Evolutionary conservation across 37 sponge, comb jelly and placozoan genomes (phyloP), one percentile per base, ranked within the genome.

Genomic region (Halichondria panicea): DNA sequence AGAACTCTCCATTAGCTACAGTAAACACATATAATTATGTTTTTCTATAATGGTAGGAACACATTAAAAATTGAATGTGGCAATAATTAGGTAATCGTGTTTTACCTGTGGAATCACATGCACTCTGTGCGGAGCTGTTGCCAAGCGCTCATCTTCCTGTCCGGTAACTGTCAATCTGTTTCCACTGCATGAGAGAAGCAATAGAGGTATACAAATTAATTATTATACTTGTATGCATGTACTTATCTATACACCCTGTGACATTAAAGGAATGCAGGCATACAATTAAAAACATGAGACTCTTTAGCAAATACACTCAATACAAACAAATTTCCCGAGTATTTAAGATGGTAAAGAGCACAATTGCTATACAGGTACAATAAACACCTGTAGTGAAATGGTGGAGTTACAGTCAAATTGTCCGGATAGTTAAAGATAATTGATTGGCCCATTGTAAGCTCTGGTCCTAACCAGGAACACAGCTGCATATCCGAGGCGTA

Each of bases 401-500:
- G 87, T n/a, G 80, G n/a, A 76, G 22, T 22, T 39, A 0, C 64
- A 11, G 22, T 22, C 48, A 3, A 85, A 31, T 41, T 71, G 64
- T 4, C 37, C 15, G 19, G 86, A 72, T 3, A 75, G 57, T 28
- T 70, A 70, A 30, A 75, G 74, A 40, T 83, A 84, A 45, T 85
- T 83, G 37, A 84, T 84, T 27, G 30, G 34, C 39, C 36, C 52
- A 57, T 35, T 68, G 46, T 25, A 27, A 8, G 24, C 67, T 66
- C 22, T 68, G 3, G 57, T 60, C 79, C 78, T 3, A 86, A 55
- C 91, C 91, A 91, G 21, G 55, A 44, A 59, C 91, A 91, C 9
- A 77, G 75, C 52, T 74, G 91, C 72, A 91, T 75, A 57, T 91
- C 91, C 4, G 86, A 80, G 24, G 91, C 91, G 72, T 74, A 91